Conservation (phyloP, 64 coral and sea anemone genomes). For the Actinia equina region DNA sequence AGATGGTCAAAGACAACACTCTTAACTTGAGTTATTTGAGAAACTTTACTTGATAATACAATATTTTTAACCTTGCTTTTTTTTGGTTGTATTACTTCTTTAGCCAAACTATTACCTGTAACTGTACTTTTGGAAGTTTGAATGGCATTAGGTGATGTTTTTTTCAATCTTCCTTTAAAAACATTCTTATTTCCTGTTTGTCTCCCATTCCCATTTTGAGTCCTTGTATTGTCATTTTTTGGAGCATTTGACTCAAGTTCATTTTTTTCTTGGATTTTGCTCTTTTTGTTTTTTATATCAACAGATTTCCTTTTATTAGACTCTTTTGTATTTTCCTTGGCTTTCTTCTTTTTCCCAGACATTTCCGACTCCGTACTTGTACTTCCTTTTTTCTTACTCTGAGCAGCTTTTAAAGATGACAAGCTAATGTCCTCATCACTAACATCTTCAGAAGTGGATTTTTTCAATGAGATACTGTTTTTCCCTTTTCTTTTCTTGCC, state of each 20-base stretch:
- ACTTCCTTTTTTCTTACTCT: not conserved
- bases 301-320: not conserved
- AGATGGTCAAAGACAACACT: constrained; percentile 58
- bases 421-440: constrained; percentile 5
- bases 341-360: not conserved
- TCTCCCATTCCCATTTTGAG: not conserved
- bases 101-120: not conserved
- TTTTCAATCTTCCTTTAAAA: not conserved
- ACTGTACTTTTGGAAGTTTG: not conserved
- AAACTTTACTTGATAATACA: not conserved
- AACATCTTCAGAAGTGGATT: not conserved
- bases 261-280: not conserved
- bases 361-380: not conserved
- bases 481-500: not conserved
- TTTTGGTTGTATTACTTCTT: not conserved
- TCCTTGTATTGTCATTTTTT: not conserved
- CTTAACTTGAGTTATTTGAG: constrained; percentile 21
- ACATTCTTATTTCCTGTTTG: not conserved
- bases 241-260: not conserved
- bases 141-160: not conserved
- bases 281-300: not conserved
- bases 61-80: not conserved
- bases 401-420: constrained; percentile 7
- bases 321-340: not conserved
- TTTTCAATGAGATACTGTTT: not conserved